Evolutionary conservation across 2,113 vertebrate genomes (phyloP).

Genomic region (Nipponia nippon): DNA sequence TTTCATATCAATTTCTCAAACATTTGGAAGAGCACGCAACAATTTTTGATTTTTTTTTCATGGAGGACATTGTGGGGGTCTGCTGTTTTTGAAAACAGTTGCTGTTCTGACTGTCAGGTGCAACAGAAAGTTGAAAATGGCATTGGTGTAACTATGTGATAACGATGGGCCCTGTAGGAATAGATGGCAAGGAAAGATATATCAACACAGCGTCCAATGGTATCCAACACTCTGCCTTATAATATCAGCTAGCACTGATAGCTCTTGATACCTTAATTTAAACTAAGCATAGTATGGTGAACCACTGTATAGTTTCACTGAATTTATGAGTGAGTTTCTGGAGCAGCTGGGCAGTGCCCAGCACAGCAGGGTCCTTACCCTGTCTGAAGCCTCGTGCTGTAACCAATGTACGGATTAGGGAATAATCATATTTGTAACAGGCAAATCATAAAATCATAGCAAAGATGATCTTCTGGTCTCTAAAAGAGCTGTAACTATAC

Average conservation of each 20-base stretch:
- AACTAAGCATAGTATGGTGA: neutral
- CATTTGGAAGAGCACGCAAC: neutral
- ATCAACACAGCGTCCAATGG: neutral
- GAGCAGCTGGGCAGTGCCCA: neutral
- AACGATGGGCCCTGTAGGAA: neutral
- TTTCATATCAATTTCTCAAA: neutral
- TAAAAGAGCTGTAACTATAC: neutral
- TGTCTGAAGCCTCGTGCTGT: neutral
- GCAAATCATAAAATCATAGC: neutral
- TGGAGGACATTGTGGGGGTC: rapidly evolving
- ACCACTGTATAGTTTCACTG: neutral
- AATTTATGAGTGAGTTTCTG: neutral
- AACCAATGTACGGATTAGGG: neutral
- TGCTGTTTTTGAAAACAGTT: neutral
- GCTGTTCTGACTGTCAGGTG: neutral
- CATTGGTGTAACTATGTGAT: neutral
- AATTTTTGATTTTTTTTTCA: neutral
- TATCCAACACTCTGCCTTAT: neutral
- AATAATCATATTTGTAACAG: neutral
- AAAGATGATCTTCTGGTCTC: neutral
- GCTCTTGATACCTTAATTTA: neutral
- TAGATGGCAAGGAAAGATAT: neutral
- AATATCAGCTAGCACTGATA: neutral
- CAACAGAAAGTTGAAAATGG: neutral
- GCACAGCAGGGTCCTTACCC: neutral